Conservation (phyloP, 2,113 vertebrate species). For the Coryphaenoides rupestris region DNA sequence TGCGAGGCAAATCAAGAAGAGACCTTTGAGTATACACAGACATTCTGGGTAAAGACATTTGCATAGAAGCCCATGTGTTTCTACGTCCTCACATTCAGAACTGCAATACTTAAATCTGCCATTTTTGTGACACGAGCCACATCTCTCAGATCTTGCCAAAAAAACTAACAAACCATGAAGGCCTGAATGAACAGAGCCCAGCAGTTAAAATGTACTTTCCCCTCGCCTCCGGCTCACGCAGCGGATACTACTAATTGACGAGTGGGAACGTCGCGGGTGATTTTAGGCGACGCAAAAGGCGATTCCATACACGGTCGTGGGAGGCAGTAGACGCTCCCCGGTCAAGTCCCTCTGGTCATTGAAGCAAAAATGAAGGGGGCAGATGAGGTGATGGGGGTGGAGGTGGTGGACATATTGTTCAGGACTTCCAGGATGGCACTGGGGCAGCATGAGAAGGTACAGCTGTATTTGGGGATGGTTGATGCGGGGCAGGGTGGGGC, state of each 20-base stretch:
- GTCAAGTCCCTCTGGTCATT: constrained; percentile 66
- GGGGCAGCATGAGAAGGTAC: constrained; percentile 86
- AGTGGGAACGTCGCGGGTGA: constrained; percentile 40
- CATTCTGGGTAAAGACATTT: constrained; percentile 68
- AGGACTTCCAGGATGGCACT: constrained; percentile 85
- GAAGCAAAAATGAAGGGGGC: constrained; percentile 74
- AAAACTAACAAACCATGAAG: constrained; percentile 38
- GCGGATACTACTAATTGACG: constrained; percentile 41
- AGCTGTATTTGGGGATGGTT: constrained; percentile 85
- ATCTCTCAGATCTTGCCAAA: constrained; percentile 34
- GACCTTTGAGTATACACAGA: constrained; percentile 60
- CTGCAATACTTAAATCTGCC: constrained; percentile 43
- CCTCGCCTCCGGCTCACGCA: constrained; percentile 51
- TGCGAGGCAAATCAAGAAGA: constrained; percentile 58
- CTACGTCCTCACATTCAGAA: too few relatives aligned
- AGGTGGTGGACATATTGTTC: constrained; percentile 69
- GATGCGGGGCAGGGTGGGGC: constrained; percentile 73
- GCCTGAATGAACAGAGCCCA: constrained; percentile 46
- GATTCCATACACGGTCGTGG: constrained; percentile 62
- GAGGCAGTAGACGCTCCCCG: constrained; percentile 62
- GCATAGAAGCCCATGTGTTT: constrained; percentile 75
- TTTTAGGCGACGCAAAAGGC: constrained; percentile 69
- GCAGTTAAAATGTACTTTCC: constrained; percentile 57
- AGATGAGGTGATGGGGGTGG: constrained; percentile 16
- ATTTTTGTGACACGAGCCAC: constrained; percentile 57